Evolutionary conservation across 2,888 invertebrate genomes (phyloP), one percentile per base, ranked within the genome.

Genomic region (Eilema griseolum): DNA sequence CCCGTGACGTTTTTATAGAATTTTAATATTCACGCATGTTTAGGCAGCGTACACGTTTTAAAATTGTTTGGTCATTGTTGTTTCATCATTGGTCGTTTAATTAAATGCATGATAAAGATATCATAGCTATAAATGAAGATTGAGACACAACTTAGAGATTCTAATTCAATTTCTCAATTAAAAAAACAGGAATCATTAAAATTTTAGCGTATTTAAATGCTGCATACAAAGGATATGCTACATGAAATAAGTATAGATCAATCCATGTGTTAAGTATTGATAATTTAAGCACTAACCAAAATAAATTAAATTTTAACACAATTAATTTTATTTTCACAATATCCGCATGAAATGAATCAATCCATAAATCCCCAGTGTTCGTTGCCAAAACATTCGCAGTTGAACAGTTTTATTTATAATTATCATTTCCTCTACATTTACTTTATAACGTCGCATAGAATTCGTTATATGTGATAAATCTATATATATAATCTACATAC

Each of bases 401-500:
- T 73, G 65, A 46, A 2, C 8, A 67, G 11, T 24, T 52, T 41
- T 37, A 16, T 57, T 33, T 26, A 60, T 59, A 71, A 20, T 33
- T 28, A 41, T n/a, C 41, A 72, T 71, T 69, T 67, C 67, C 28
- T 26, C 61, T 78, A 74, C 24, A 52, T 60, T 69, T 20, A 67
- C 11, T 72, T 23, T 73, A 73, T 20, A 78, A 75, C 65, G 75
- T 71, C 62, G 65, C 61, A 74, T 65, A 75, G 66, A 76, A 73
- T 76, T 78, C 66, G 67, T 80, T 75, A 56, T 31, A 66, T 66
- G 60, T 72, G 46, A 71, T 81, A 72, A 70, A 74, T 75, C 78
- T 84, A 82, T 70, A 66, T 16, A 8, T 37, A 74, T 81, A 77
- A 69, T 85, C 80, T 86, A 85, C 76, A 86, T 86, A 91, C 86